Evolutionary conservation across 2,888 invertebrate genomes (phyloP), one percentile per base, ranked within the genome.

Genomic region (Cabera pusaria): DNA sequence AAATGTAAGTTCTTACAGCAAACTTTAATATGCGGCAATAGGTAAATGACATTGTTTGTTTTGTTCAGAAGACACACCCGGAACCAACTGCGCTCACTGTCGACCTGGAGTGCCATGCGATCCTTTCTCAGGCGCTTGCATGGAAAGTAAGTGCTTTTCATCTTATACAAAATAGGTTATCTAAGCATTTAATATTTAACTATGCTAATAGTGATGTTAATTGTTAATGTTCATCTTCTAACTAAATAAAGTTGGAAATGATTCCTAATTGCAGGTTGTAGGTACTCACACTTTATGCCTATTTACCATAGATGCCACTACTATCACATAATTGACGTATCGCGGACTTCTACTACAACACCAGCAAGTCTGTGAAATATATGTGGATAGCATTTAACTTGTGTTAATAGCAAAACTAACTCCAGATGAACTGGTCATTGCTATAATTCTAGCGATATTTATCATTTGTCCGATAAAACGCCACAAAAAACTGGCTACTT

Each of bases 81-180:
- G 69, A 12, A 64, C 75, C 4, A 93, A 92, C 54, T 95, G 95
- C 69, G 92, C 91, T 49, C 94, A 96, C 59, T 96, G 96, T 69
- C 93, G 95, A 36, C 92, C 93, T 17, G 96, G 95, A 47, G 91
- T 93, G 26, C 90, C 91, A 16, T 96, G 96, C 64, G 94, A 96
- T 74, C 93, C 93, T 9, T 90, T 92, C 35, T 95, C 95, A 2
- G 95, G 95, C 11, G 95, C 94, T 50, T 96, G 96, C 79, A 92
- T 94, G 71, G 93, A 94, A 92, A 95, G 96, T 96, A 92, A 91
- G 93, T 86, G 55, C 26, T 35, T 24, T n/a, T n/a, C n/a, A n/a
- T n/a, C n/a, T n/a, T n/a, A n/a, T n/a, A n/a, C n/a, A n/a, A n/a
- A n/a, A n/a, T n/a, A n/a, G n/a, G n/a, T n/a, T n/a, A n/a, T n/a